Evolutionary conservation across 2,888 invertebrate species (phyloP).

Genomic region (Meteorus cinctellus): DNA sequence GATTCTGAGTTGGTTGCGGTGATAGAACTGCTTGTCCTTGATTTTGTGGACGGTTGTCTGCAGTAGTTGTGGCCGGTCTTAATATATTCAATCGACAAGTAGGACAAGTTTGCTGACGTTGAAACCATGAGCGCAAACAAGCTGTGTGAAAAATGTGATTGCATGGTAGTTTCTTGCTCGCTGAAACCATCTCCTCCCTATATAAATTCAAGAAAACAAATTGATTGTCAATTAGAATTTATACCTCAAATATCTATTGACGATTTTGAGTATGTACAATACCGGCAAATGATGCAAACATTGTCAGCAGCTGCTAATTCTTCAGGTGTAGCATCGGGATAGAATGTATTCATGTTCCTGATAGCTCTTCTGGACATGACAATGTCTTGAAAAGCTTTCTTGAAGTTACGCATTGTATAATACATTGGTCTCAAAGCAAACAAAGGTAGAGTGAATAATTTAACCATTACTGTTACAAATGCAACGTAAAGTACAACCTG

Average conservation of each 20-base stretch:
- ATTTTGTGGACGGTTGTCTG: constrained; percentile 65
- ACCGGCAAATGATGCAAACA: constrained; percentile 98
- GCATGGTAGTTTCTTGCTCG: constrained; percentile 97
- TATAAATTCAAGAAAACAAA: constrained; percentile 45
- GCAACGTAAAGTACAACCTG: constrained; percentile 88
- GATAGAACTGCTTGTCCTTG: constrained; percentile 64
- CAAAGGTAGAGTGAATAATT: constrained; percentile 96
- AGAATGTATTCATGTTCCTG: constrained; percentile 97
- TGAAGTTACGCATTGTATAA: constrained; percentile 97
- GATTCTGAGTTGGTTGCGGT: constrained; percentile 60
- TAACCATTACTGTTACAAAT: constrained; percentile 97
- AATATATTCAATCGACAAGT: constrained; percentile 95
- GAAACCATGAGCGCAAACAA: constrained; percentile 99
- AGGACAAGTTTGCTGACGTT: constrained; percentile 99
- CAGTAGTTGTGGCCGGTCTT: constrained; percentile 67
- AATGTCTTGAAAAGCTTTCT: constrained; percentile 97
- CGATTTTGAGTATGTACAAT: constrained; percentile 15
- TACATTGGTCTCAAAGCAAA: constrained; percentile 99
- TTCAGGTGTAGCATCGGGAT: constrained; percentile 95
- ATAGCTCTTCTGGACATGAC: constrained; percentile 97
- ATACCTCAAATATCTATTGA: constrained; percentile 20
- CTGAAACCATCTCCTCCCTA: constrained; percentile 81
- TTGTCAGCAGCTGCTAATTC: constrained; percentile 95
- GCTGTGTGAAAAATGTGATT: constrained; percentile 99
- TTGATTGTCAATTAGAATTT: constrained; percentile 9